These are phyloP conservation scores for Clarias laeviceps DNA, from an alignment of 2,797 vertebrate genomes.

Conservation along the genomic window DNA sequence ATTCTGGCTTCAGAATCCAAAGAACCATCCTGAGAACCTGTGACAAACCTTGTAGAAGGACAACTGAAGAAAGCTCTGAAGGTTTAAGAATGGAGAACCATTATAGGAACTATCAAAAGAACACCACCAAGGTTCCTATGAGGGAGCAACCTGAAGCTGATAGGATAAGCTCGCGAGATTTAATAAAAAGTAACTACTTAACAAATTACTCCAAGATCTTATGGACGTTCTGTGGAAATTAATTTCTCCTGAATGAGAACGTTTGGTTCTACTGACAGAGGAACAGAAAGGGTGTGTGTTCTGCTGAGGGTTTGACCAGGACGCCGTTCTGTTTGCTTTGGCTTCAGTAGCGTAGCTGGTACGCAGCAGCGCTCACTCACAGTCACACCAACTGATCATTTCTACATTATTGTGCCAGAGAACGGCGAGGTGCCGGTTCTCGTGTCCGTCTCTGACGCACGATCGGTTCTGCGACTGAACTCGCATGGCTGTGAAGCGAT, in stretches of 20 bases:
- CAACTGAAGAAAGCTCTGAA: not conserved
- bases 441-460: not conserved
- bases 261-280: not conserved
- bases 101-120: not conserved
- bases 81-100: not conserved
- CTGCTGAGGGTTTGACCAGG: not conserved
- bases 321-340: conserved; percentile 4
- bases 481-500: not conserved
- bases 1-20: not conserved
- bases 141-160: not conserved
- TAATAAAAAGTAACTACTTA: not conserved
- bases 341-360: not conserved
- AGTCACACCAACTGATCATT: not conserved
- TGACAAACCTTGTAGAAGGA: not conserved
- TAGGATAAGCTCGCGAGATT: not conserved
- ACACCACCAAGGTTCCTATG: not conserved
- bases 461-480: not conserved
- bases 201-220: not conserved
- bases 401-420: not conserved
- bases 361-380: not conserved
- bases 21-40: not conserved
- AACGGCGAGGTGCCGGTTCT: not conserved
- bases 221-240: not conserved
- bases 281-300: not conserved
- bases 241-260: not conserved